Evolutionary conservation across 2,888 invertebrate species (phyloP), one percentile per base, ranked within the genome.

Genomic region (Ypsolopha scabrella): DNA sequence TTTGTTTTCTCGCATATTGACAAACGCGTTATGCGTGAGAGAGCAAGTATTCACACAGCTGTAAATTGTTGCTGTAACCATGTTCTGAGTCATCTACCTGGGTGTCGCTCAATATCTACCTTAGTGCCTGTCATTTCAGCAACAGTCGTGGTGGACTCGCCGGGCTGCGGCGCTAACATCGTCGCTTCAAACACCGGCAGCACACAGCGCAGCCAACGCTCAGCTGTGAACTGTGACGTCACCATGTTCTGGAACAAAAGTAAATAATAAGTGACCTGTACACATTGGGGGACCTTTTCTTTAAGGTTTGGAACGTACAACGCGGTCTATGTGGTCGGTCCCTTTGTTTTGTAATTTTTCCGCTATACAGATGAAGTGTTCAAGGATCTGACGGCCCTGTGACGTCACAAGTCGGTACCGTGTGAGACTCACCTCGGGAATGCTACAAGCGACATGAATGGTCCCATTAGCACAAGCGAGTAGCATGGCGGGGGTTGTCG

Each of bases 111-210:
- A 36, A 11, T n/a, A 37, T 13, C 52, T 39, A 92, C 82, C 70
- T 89, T 90, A 57, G 89, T 90, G 7, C 88, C 86, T 58, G 90
- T 90, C 90, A 94, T 92, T 69, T 91, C 91, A 48, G 91, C 92
- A 51, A 89, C 87, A 3, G 88, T 72, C 7, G 70, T 64, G 0
- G 88, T 70, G 65, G 46, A 7, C 9, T 44, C 24, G 8, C 34
- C 54, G 51, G 9, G 54, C 44, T 33, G 35, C 0, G 88, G 82
- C 1, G 88, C 68, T 6, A 72, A 65, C 24, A 88, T 73, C 37
- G 73, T 67, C 0, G 90, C 87, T n/a, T 85, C 75, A 67, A 94
- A 91, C 55, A 90, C 87, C 0, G 83, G 71, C 48, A 89, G 82
- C 37, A 93, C 85, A 55, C 88, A 81, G 46, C 83, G 66, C 73